These are phyloP conservation scores for Pristiophorus japonicus DNA, from an alignment of 2,113 vertebrate species.

Conservation along the genomic window DNA sequence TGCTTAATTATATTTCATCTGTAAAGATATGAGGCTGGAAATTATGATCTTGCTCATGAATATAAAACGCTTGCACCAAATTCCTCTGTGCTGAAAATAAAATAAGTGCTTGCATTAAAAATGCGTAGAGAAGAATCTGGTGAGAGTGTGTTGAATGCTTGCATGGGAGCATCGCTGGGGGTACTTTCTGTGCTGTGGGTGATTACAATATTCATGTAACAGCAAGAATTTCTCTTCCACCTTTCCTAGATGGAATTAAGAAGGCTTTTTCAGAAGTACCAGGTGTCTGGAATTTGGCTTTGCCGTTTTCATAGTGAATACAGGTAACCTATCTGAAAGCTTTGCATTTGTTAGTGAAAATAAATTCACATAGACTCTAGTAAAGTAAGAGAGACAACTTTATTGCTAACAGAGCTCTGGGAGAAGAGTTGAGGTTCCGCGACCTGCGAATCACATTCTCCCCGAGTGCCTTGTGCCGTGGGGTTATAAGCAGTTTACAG, in stretches of 20 bases:
- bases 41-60: not conserved
- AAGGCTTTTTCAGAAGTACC: slow-evolving; percentile 30
- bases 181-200: not conserved
- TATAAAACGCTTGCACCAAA: not conserved
- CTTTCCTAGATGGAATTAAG: not conserved
- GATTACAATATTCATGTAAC: not conserved
- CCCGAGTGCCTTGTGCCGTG: no score
- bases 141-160: not conserved
- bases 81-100: not conserved
- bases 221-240: not conserved
- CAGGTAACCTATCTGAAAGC: not conserved
- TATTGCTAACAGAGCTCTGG: no score
- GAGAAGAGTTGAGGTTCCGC: no score
- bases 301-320: slow-evolving; percentile 1
- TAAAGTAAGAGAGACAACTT: no score
- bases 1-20: not conserved
- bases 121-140: not conserved
- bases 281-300: slow-evolving; percentile 30
- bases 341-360: no score
- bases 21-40: not conserved
- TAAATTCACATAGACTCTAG: no score
- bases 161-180: not conserved
- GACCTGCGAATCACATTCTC: no score
- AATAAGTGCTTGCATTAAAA: not conserved
- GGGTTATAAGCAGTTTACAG: no score